Conservation (phyloP, 1,140 invertebrate genomes). For the Aphelinus atriplicis region DNA sequence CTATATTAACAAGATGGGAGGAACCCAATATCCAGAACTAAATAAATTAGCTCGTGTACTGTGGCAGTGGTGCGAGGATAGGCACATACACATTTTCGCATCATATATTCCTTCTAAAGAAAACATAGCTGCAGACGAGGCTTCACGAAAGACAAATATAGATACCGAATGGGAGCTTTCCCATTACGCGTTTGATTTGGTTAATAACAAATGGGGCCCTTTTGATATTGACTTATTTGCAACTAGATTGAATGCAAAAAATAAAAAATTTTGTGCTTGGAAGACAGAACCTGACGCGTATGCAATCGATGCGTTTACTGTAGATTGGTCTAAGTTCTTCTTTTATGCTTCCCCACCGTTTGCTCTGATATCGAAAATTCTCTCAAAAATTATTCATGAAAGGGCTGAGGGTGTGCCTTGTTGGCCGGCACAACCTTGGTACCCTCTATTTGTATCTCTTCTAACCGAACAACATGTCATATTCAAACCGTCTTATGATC, state of each 20-base stretch:
- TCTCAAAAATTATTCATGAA: slow-evolving; percentile 1
- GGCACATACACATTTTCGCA: background rate
- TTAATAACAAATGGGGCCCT: background rate
- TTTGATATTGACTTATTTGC: background rate
- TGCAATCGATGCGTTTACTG: background rate
- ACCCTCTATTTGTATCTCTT: slow-evolving; percentile 35
- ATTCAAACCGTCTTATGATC: slow-evolving; percentile 11
- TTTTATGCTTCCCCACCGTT: slow-evolving; percentile 1
- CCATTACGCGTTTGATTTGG: background rate
- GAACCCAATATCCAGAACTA: background rate
- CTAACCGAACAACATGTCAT: background rate
- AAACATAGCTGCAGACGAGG: background rate
- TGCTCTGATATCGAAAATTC: background rate
- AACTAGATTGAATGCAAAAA: background rate
- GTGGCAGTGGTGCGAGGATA: background rate
- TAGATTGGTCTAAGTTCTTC: background rate
- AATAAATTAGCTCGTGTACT: background rate
- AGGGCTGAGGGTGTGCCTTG: slow-evolving; percentile 6
- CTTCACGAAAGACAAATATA: background rate
- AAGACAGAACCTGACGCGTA: slow-evolving; percentile 1
- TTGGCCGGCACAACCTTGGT: slow-evolving; percentile 47
- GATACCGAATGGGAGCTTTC: slow-evolving; percentile 5
- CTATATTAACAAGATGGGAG: slow-evolving; percentile 1
- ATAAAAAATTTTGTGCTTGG: slow-evolving; percentile 13
- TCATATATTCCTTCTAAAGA: background rate